Evolutionary conservation across 2,888 invertebrate species (phyloP), one percentile per base, ranked within the genome.

Genomic region (Crepidodera aurea): DNA sequence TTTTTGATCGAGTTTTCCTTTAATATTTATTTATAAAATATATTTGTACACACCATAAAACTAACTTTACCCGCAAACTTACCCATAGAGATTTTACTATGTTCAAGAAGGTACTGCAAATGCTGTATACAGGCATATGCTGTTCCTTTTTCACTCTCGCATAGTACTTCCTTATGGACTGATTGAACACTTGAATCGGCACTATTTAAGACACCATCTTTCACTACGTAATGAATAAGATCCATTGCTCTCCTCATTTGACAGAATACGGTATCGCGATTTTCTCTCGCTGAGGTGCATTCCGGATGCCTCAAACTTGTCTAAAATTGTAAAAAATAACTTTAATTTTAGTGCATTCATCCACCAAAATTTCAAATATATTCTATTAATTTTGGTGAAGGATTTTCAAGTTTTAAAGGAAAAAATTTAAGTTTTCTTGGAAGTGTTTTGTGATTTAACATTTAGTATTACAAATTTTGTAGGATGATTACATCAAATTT

Each of bases 231-330:
- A 83, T 98, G 97, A 72, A 99, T 95, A 69, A 98, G 87, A 83
- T 98, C 97, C 90, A 98, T 93, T 18, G 98, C 96, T 67, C 96
- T 87, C 65, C 97, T 86, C 93, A 98, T 98, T 83, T 97, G 96
- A 79, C 95, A 95, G 84, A 98, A 98, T 44, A 99, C 97, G 0
- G 97, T 97, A 81, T 98, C 98, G 6, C 98, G 87, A 82, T 97
- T 98, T 81, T 96, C 96, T 68, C 94, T 88, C 0, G 98, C 95
- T 56, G 94, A 90, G 50, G 91, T 89, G 80, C 96, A 94, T 73
- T 97, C 96, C 15, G 97, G 96, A 83, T 98, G 98, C 74, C 97
- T 86, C 68, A 98, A 84, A 79, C 96, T 95, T 13, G 96, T 91
- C 92, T 93, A 78, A 70, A 51, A 66, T 55, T 54, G 51, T 57